A percentile compares a stretch with the other conserved stretches of the same genome.
phyloP scores from a whole-genome alignment of 2,113 vertebrate species.

The Saccopteryx leptura region DNA sequence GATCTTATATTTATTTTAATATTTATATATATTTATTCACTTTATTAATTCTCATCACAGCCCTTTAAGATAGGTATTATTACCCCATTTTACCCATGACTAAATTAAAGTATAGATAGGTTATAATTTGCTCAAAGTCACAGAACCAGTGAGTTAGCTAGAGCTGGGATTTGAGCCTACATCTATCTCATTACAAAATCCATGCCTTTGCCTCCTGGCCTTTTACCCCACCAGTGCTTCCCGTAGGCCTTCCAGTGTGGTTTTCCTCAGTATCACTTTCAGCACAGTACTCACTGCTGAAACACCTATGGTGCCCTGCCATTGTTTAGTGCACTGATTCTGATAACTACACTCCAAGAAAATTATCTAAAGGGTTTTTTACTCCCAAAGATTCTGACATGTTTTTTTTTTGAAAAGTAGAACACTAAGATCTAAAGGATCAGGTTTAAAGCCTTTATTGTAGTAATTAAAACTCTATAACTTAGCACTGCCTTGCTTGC shows the following conservation, averaged over 20 bases:
- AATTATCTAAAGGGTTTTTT: constrained; percentile 34
- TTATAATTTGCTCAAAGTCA: constrained; percentile 59
- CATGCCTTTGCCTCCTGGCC: background rate
- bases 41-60: constrained; percentile 35
- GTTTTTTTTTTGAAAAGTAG: background rate
- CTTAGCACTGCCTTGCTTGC: background rate
- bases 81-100: background rate
- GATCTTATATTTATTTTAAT: constrained; percentile 50
- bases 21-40: background rate
- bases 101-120: background rate
- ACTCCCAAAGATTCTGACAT: background rate
- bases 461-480: constrained; percentile 9
- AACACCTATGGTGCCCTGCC: background rate
- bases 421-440: background rate
- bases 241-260: background rate
- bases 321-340: constrained; percentile 30
- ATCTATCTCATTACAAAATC: background rate
- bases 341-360: background rate
- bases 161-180: background rate
- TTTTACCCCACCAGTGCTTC: background rate
- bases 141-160: background rate
- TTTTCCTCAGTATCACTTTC: background rate
- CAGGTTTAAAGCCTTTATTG: background rate
- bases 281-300: background rate
- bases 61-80: background rate